Conservation (phyloP, 2,113 vertebrate genomes). For the Ovibos moschatus region DNA sequence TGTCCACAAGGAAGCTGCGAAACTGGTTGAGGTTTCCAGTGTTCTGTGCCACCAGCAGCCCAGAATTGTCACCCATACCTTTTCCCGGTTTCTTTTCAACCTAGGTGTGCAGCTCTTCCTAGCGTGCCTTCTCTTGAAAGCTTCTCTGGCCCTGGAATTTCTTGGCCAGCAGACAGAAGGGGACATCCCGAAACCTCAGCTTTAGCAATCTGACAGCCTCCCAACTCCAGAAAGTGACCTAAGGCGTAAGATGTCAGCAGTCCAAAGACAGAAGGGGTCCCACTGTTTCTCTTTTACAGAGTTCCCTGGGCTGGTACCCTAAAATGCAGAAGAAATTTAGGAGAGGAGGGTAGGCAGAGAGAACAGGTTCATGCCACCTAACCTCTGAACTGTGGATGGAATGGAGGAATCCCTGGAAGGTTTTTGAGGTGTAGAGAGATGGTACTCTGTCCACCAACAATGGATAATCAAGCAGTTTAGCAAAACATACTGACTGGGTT, state of each 20-base stretch:
- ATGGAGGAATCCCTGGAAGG: not conserved
- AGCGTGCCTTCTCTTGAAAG: not conserved
- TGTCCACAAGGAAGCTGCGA: not conserved
- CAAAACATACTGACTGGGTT: not conserved
- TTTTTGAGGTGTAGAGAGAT: not conserved
- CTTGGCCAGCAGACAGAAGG: slow-evolving; percentile 25
- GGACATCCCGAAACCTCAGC: not conserved
- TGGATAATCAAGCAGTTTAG: not conserved
- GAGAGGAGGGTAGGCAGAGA: not conserved
- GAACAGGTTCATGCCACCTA: not conserved
- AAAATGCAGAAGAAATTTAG: not conserved
- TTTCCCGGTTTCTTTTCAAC: not conserved
- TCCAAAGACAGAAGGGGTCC: not conserved
- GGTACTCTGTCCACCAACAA: not conserved
- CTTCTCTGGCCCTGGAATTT: not conserved
- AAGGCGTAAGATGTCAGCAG: not conserved
- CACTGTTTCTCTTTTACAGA: not conserved
- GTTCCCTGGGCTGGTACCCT: not conserved
- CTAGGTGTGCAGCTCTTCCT: not conserved
- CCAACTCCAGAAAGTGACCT: not conserved
- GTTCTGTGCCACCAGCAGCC: not conserved
- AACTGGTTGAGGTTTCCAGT: not conserved
- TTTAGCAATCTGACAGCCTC: not conserved
- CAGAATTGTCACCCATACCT: not conserved
- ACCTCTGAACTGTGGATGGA: not conserved